These are phyloP conservation scores for Acanthurus tractus DNA, from an alignment of 2,797 vertebrate genomes.

Conservation along the genomic window DNA sequence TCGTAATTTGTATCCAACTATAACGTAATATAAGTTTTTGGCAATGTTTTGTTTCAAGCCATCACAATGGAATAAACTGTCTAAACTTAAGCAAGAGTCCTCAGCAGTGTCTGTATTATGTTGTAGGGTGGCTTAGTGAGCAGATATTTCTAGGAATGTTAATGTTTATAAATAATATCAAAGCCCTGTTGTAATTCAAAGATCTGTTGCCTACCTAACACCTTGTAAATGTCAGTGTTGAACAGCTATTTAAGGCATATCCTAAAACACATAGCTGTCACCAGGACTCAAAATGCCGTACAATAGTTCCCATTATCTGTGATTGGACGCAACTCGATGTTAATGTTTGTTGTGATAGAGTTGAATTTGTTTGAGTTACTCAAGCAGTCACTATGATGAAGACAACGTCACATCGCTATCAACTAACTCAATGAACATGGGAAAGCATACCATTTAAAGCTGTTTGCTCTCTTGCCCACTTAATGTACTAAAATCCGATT, in stretches of 20 bases:
- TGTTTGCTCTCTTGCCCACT: background rate
- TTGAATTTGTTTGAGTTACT: slow-evolving; percentile 16
- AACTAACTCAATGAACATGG: background rate
- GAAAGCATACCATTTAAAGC: background rate
- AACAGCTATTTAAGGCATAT: background rate
- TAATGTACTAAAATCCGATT: background rate
- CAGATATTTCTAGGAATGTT: background rate
- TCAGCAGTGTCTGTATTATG: background rate
- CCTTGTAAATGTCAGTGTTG: slow-evolving; percentile 4
- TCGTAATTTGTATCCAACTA: background rate
- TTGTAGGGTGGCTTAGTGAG: background rate
- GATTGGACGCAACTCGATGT: background rate
- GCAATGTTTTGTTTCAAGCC: background rate
- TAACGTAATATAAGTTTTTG: background rate
- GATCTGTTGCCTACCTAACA: background rate
- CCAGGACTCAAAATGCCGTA: background rate
- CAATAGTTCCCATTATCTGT: background rate
- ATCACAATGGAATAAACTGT: background rate
- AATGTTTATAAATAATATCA: slow-evolving; percentile 2
- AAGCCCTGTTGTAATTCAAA: background rate
- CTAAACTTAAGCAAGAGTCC: background rate
- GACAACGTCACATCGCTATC: too few relatives aligned
- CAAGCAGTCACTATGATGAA: background rate
- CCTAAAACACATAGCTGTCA: slow-evolving; percentile 4
- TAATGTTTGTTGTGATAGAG: background rate